phyloP scores from a whole-genome alignment of 2,113 vertebrate genomes.

The Candoia aspera region DNA sequence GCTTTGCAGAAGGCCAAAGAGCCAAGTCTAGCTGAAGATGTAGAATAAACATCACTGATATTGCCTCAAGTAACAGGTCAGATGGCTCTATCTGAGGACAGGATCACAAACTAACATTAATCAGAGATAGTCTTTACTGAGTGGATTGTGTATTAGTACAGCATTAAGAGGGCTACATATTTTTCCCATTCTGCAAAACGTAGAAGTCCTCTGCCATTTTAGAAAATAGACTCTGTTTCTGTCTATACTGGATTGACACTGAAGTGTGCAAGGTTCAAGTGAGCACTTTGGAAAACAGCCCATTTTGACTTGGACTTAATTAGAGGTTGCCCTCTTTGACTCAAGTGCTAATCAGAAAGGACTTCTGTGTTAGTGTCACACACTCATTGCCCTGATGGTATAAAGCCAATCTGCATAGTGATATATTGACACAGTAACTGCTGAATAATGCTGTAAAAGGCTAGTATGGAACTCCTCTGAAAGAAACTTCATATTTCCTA shows the following conservation, averaged over 20 bases:
- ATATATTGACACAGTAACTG: too few relatives aligned
- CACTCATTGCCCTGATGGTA: too few relatives aligned
- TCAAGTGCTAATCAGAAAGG: too few relatives aligned
- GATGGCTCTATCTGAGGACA: constrained; percentile 34
- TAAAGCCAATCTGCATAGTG: too few relatives aligned
- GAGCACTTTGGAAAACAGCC: too few relatives aligned
- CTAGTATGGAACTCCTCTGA: too few relatives aligned
- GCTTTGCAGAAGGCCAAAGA: constrained; percentile 44
- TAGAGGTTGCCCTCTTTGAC: too few relatives aligned
- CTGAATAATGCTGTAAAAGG: too few relatives aligned
- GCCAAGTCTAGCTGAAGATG: constrained; percentile 44
- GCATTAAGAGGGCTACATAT: background rate
- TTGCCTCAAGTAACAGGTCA: constrained; percentile 18
- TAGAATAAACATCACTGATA: constrained; percentile 51
- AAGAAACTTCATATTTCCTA: too few relatives aligned
- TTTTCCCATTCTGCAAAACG: constrained; percentile 1
- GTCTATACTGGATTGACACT: background rate
- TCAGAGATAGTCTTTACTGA: constrained; percentile 32
- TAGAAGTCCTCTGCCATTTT: background rate
- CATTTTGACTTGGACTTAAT: too few relatives aligned
- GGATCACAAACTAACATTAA: constrained; percentile 30
- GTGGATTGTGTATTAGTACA: constrained; percentile 26
- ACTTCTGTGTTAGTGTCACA: too few relatives aligned
- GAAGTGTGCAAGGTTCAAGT: too few relatives aligned
- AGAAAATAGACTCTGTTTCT: background rate